A percentile compares a stretch with the other conserved stretches of the same genome.
Evolutionary conservation across 2,797 vertebrate genomes (phyloP).

Genomic region (Fistularia commersonii): DNA sequence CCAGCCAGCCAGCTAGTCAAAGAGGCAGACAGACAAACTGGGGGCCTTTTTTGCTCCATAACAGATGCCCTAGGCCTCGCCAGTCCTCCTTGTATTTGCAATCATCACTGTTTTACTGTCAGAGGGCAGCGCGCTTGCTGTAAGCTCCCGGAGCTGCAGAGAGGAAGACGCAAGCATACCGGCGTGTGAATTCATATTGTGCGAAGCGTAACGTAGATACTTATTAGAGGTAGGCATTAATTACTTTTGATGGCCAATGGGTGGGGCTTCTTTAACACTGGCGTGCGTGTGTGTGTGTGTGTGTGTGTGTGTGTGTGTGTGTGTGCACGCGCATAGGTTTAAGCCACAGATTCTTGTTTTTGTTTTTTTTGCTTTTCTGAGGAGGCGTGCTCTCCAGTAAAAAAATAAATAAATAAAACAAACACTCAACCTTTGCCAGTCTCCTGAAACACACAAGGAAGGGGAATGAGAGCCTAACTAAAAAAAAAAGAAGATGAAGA

Average conservation of each 20-base stretch:
- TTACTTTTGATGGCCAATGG: constrained; percentile 43
- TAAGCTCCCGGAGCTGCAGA: constrained; percentile 56
- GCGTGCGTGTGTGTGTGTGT: constrained; percentile 56
- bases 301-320: constrained; percentile 22
- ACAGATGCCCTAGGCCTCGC: constrained; percentile 74
- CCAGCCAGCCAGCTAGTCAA: constrained; percentile 52
- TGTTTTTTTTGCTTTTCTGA: constrained; percentile 75
- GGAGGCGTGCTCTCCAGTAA: constrained; percentile 67
- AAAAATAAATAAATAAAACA: constrained; percentile 66
- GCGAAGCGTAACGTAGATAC: too few relatives aligned
- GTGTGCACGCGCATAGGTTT: constrained; percentile 45
- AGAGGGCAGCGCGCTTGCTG: constrained; percentile 74
- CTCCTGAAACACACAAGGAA: constrained; percentile 26
- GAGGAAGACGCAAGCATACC: constrained; percentile 36
- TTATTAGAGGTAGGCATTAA: constrained; percentile 61
- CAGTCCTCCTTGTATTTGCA: constrained; percentile 79
- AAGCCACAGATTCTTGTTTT: constrained; percentile 69
- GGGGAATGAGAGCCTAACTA: background rate
- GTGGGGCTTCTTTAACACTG: constrained; percentile 50
- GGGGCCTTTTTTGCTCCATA: constrained; percentile 75
- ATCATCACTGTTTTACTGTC: constrained; percentile 84
- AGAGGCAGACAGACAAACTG: constrained; percentile 61
- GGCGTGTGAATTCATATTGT: constrained; percentile 53
- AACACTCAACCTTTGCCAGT: background rate
- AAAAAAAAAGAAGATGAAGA: constrained; percentile 11